Percentiles rank a stretch among this genome's conserved stretches.
These are phyloP conservation scores for Papilio helenus DNA, from an alignment of 1,140 invertebrate genomes.

Conservation along the genomic window DNA sequence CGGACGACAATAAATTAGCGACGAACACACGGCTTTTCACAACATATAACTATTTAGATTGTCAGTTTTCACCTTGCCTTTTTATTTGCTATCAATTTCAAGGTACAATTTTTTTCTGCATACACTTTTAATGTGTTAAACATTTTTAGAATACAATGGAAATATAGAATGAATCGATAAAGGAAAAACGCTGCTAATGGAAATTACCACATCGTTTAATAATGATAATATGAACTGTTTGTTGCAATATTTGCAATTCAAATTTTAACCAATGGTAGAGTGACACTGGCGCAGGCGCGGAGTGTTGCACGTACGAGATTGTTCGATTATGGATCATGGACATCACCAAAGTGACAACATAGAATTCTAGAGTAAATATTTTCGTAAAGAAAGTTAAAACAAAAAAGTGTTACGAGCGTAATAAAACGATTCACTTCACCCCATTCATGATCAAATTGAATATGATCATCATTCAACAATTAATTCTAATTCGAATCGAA, in stretches of 20 bases:
- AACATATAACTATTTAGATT: slow-evolving; percentile 59
- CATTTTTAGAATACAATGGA: slow-evolving; percentile 39
- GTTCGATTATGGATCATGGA: background rate
- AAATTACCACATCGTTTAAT: slow-evolving; percentile 18
- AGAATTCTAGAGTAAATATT: background rate
- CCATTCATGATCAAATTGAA: background rate
- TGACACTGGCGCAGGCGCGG: background rate
- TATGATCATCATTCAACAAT: background rate
- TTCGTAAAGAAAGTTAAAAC: background rate
- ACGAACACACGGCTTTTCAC: slow-evolving; percentile 69
- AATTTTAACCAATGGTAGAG: background rate
- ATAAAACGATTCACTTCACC: background rate
- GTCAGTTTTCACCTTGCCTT: slow-evolving; percentile 75
- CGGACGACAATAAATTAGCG: slow-evolving; percentile 73
- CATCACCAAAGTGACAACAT: background rate
- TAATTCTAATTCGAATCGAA: background rate
- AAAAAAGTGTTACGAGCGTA: background rate
- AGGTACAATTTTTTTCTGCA: slow-evolving; percentile 41
- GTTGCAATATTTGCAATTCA: background rate
- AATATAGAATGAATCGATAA: slow-evolving; percentile 28
- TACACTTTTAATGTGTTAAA: slow-evolving; percentile 28
- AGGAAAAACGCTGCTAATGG: slow-evolving; percentile 19
- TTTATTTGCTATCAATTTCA: slow-evolving; percentile 55
- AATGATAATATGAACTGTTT: slow-evolving; percentile 13
- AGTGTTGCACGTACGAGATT: background rate